Evolutionary conservation across 2,113 vertebrate genomes (phyloP).

Genomic region (Lontra canadensis): DNA sequence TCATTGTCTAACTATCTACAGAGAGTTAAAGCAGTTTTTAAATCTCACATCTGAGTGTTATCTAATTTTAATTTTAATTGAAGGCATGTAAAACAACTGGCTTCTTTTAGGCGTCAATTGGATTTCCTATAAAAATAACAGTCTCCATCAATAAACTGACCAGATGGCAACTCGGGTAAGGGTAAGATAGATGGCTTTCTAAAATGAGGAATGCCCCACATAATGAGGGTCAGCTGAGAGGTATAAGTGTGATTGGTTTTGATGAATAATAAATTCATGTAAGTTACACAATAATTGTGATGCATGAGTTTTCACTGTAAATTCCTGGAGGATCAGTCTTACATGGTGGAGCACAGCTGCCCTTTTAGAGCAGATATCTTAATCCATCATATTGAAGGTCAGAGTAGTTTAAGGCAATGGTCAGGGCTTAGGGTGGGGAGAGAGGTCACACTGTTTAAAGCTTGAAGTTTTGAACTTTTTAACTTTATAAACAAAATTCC

Average conservation of each 20-base stretch:
- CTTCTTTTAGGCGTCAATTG: slow-evolving; percentile 62
- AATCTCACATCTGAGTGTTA: background rate
- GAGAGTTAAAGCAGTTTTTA: background rate
- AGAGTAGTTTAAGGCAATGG: slow-evolving; percentile 53
- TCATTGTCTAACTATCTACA: slow-evolving; percentile 16
- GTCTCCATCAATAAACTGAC: slow-evolving; percentile 36
- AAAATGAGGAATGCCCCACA: slow-evolving; percentile 62
- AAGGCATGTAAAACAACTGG: slow-evolving; percentile 59
- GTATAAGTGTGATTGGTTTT: slow-evolving; percentile 63
- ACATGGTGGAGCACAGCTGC: slow-evolving; percentile 35
- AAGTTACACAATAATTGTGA: slow-evolving; percentile 66
- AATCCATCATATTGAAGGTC: slow-evolving; percentile 71
- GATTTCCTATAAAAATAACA: slow-evolving; percentile 70
- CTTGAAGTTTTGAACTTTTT: background rate
- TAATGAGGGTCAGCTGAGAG: slow-evolving; percentile 76
- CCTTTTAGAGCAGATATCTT: slow-evolving; percentile 52
- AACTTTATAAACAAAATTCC: too few relatives aligned
- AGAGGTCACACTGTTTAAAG: background rate
- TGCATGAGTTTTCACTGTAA: slow-evolving; percentile 61
- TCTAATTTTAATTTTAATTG: slow-evolving; percentile 75
- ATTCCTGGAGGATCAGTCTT: slow-evolving; percentile 62
- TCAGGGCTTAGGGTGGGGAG: background rate
- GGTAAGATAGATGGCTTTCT: slow-evolving; percentile 78
- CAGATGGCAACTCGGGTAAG: slow-evolving; percentile 68
- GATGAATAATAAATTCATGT: slow-evolving; percentile 77